Evolutionary conservation across 2,113 vertebrate genomes (phyloP), one percentile per base, ranked within the genome.

Genomic region (Lutjanus erythropterus): DNA sequence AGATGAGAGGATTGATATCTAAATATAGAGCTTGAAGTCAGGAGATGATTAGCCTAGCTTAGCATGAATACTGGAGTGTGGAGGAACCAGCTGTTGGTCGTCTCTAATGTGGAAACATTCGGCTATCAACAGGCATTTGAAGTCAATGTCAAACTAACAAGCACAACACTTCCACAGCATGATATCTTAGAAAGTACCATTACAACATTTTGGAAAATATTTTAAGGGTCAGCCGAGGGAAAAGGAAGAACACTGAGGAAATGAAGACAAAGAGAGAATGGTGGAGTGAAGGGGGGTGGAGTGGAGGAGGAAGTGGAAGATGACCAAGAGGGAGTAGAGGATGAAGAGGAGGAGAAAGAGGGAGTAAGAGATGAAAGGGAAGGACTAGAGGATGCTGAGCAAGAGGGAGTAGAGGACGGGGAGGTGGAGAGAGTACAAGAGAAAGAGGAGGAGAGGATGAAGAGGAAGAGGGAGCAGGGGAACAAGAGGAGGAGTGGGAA

Each of bases 371-470:
- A 95, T 94, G 94, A 69, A 87, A 71, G 59, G 19, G 31, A 65
- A 69, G 25, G 61, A 41, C 0, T 41, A 21, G 52, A 74, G 44
- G 74, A 75, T 67, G 56, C 21, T 15, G 50, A 46, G 55, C 27
- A 56, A 71, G 73, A 72, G 56, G 89, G 92, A 95, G 62, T 1
- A 52, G 95, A 88, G 68, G 94, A 94, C 90, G 93, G 50, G 64
- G 61, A 68, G 64, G 55, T 50, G 73, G 66, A 23, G n/a, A 33
- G 46, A 23, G 33, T 44, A 72, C 55, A 65, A 35, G 67, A 41
- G 12, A 25, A 50, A 41, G 35, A 80, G 61, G 53, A 69, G 65
- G 61, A 81, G 35, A 66, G 21, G 68, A 55, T 37, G 58, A 39
- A 27, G 61, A 59, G 65, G 46, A 56, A 41, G 71, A 66, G 6